These are phyloP conservation scores for Bucco capensis DNA, from an alignment of 2,113 vertebrate species.

Conservation along the genomic window DNA sequence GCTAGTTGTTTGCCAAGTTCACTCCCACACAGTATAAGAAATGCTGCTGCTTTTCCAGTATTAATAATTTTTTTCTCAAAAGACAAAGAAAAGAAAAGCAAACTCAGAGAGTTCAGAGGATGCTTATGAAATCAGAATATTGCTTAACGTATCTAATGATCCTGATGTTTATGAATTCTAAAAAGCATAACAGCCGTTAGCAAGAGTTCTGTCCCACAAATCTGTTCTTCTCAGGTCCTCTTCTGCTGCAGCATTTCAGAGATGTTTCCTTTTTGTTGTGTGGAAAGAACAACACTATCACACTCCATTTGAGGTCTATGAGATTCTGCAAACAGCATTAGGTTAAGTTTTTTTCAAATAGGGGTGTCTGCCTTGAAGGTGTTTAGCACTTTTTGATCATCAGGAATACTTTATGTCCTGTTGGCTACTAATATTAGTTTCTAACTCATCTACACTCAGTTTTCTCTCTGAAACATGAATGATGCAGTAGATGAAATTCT, in stretches of 20 bases:
- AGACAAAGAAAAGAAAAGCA: neutral
- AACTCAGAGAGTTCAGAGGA: neutral
- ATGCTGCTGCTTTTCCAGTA: neutral
- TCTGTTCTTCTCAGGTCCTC: neutral
- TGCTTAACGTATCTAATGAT: neutral
- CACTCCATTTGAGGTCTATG: fast-evolving
- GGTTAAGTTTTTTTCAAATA: neutral
- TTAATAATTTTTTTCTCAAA: neutral
- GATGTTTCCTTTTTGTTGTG: neutral
- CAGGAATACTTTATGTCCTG: neutral
- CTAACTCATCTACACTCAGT: neutral
- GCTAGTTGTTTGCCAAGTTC: neutral
- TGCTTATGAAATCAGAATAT: neutral
- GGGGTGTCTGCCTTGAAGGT: neutral
- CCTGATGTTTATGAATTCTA: neutral
- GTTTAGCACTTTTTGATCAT: neutral
- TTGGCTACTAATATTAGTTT: neutral
- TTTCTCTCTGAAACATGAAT: neutral
- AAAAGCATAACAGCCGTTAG: neutral
- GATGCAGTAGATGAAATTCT: neutral
- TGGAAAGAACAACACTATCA: neutral
- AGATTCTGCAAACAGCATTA: neutral
- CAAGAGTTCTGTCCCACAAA: neutral
- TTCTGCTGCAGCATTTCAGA: neutral
- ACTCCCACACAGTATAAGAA: neutral